Base-by-base conservation (phyloP, 2,888 invertebrate genomes). In the Lumbricus terrestris region DNA sequence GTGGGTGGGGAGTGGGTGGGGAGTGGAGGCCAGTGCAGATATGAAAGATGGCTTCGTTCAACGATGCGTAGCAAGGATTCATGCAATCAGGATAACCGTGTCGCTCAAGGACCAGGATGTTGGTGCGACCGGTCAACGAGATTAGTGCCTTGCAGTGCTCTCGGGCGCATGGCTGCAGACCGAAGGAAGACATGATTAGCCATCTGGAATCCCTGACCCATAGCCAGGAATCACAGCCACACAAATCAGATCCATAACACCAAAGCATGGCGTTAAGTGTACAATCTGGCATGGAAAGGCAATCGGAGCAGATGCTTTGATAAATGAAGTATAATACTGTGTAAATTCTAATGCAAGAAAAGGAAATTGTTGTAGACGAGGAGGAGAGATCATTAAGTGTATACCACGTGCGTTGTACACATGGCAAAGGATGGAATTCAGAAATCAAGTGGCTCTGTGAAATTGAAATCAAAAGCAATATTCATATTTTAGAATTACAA, bases 71-170 rank as follows among this genome's bases (percentile, higher is more conserved):
- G 69, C 69, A 69, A 69, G n/a, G 69, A 69, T 69, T 69, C 69
- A 69, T 69, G 69, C 69, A 69, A 69, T 69, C 69, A 69, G 69
- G 69, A 69, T 69, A 69, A 69, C 69, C n/a, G n/a, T 69, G 69
- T n/a, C 69, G 69, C 69, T 69, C 69, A 69, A 69, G 69, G 69
- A 69, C n/a, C 69, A 69, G 16, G 69, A 69, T 69, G 69, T 69
- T 69, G 69, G 69, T n/a, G 69, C 69, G 69, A 69, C 69, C 69
- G 69, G 69, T 29, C 69, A 69, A 69, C 69, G 69, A 69, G 69
- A 69, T 69, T 69, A 69, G n/a, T n/a, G n/a, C n/a, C n/a, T n/a
- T n/a, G n/a, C n/a, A n/a, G n/a, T n/a, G n/a, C n/a, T n/a, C n/a
- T n/a, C n/a, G n/a, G n/a, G 69, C 69, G 69, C 29, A 69, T 13